Percentiles rank a stretch among this genome's conserved stretches.
These are phyloP conservation scores for Sthenelais limicola DNA, from an alignment of 2,888 invertebrate species.

Conservation along the genomic window DNA sequence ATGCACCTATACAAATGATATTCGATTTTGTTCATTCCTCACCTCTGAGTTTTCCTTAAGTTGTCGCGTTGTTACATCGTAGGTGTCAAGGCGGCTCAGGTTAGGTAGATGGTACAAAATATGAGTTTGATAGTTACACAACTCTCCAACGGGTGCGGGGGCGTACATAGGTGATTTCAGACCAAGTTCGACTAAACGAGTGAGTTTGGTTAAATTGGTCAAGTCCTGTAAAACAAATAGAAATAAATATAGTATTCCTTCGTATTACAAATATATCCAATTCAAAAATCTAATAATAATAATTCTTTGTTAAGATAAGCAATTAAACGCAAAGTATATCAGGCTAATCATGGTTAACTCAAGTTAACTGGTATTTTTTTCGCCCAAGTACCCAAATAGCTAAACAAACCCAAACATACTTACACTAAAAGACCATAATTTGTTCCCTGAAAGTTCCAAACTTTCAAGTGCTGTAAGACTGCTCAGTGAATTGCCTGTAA, in stretches of 20 bases:
- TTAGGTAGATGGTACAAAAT: constrained; percentile 69
- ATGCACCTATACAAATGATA: no score
- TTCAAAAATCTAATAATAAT: no score
- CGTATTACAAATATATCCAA: no score
- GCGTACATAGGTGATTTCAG: constrained; percentile 68
- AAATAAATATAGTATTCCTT: no score
- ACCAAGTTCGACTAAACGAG: constrained; percentile 60
- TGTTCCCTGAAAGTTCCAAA: constrained; percentile 70
- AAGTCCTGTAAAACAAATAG: constrained; percentile 69
- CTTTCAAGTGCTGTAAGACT: constrained; percentile 61
- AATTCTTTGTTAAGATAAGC: no score
- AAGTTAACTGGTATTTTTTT: not conserved
- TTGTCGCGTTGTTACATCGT: constrained; percentile 65
- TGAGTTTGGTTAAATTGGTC: constrained; percentile 64
- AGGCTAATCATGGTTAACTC: not conserved
- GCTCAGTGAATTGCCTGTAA: constrained; percentile 65
- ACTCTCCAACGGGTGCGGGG: constrained; percentile 66
- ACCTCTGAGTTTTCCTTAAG: constrained; percentile 69
- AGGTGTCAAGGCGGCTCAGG: constrained; percentile 65
- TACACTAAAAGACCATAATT: constrained; percentile 67
- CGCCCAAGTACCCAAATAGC: no score
- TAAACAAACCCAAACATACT: constrained; percentile 13
- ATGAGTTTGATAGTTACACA: constrained; percentile 72
- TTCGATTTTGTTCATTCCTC: no score
- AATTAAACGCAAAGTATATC: not conserved